Base-by-base conservation (phyloP, 92 coral and sea anemone species). In the Epizoanthus scotinus region DNA sequence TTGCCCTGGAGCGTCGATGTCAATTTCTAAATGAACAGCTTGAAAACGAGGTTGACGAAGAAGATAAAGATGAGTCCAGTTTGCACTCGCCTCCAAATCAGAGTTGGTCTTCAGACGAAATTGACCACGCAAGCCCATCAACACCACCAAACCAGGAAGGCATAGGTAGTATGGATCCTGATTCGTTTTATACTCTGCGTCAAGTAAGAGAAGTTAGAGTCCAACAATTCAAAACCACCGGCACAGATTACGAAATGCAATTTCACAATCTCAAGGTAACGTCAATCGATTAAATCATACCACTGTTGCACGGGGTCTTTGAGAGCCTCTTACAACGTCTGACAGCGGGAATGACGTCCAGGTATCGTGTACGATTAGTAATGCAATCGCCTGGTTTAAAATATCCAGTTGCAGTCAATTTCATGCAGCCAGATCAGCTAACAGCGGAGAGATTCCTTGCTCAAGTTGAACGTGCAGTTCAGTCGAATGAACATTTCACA, bases 371-470 rank as follows among this genome's bases (percentile, higher is more conserved):
- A 2, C 31, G 81, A 9, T 4, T 74, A 21, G 65, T 27, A 19
- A 8, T 75, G 68, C 81, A 62, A 0, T 26, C 66, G 8, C 55
- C 81, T 1, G 9, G n/a, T 0, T 19, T 75, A 3, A 20, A 13
- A 17, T 79, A 63, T 26, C 73, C 49, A 2, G 18, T 70, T 47
- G 75, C 75, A 5, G 20, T 70, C n/a, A 47, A 70, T 3, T 82
- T 82, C 24, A 82, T 70, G 85, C 58, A 15, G 29, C 79, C 78
- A 12, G 78, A 82, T 8, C 49, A 67, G 36, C 31, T 82, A 34
- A 82, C 79, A 28, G 71, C 77, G 0, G 85, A 82, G 61, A 53
- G 79, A 40, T 22, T 71, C 47, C 27, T 82, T n/a, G 53, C 79
- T 9, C 78, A 70, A 36, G 77, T 69, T 22, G 79, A 82, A 44